Conservation (phyloP, 1,140 invertebrate genomes). For the Nomia melanderi region DNA sequence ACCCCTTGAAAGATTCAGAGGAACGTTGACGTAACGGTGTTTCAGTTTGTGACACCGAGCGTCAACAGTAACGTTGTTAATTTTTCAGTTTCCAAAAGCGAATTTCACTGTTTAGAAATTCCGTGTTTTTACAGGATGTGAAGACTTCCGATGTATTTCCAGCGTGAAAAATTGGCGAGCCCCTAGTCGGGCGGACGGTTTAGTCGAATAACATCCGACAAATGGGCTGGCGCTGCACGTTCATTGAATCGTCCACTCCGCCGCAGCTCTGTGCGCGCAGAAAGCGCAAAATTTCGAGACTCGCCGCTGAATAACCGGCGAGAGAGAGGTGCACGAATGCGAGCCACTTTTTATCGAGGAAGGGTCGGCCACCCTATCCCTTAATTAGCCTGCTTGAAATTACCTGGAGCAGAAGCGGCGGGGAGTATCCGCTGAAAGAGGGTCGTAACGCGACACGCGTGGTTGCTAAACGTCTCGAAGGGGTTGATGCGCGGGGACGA, state of each 20-base stretch:
- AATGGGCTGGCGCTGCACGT: not conserved
- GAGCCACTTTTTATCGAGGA: slow-evolving; percentile 4
- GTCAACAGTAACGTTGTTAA: too few relatives aligned
- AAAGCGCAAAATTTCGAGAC: not conserved
- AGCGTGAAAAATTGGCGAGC: too few relatives aligned
- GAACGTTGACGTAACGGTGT: too few relatives aligned
- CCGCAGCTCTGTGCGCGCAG: not conserved
- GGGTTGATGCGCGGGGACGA: not conserved
- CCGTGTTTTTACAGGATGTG: too few relatives aligned
- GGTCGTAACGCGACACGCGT: not conserved
- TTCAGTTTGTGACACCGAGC: too few relatives aligned
- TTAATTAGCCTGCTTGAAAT: slow-evolving; percentile 22
- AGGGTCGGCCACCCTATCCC: slow-evolving; percentile 7
- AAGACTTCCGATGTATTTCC: too few relatives aligned
- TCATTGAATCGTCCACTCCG: not conserved
- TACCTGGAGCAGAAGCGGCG: slow-evolving; percentile 22
- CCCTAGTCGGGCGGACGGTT: too few relatives aligned
- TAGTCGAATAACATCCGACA: not conserved
- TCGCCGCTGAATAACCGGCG: not conserved
- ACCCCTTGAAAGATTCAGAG: too few relatives aligned
- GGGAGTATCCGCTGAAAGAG: not conserved
- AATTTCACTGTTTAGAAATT: too few relatives aligned
- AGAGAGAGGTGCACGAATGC: not conserved
- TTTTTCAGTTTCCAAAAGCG: too few relatives aligned
- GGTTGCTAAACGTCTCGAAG: slow-evolving; percentile 11